Evolutionary conservation across 2,888 invertebrate genomes (phyloP), one percentile per base, ranked within the genome.

Genomic region (Mellilla xanthometata): DNA sequence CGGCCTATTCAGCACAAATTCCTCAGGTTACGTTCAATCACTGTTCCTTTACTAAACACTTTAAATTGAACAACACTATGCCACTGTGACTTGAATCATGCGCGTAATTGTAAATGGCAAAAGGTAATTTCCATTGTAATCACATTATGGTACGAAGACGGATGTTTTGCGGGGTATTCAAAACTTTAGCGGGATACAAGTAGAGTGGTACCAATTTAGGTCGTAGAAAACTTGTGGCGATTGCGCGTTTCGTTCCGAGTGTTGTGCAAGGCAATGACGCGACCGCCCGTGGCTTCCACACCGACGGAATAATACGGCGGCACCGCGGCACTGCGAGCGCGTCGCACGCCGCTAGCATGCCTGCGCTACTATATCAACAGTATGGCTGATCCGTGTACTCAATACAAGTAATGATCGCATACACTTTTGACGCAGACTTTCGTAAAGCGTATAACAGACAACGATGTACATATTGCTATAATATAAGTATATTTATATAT

Each of bases 21-120:
- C 72, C 76, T 73, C 64, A 58, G 46, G 59, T 64, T 59, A 57
- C 49, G 49, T 65, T 66, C 62, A 63, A 72, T 72, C 79, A 82
- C 78, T 74, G 62, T 62, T 66, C 56, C 60, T 58, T 66, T 68
- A 24, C 3, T 24, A 42, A 76, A 78, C 80, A 81, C 77, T 72
- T 71, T 50, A 60, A 64, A 73, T 72, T 72, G 56, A 50, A 60
- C 68, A 77, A 71, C 84, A 86, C 83, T 81, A 76, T 80, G 72
- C 82, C 84, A 85, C 80, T 76, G 72, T 68, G 60, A 66, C 63
- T 76, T 65, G 49, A 39, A 38, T 63, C 63, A 66, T 68, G 68
- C 65, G 64, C 65, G 60, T 62, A 68, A 68, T 67, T 67, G 52
- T 65, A 60, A 65, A 70, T 54, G 57, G 44, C 35, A 54, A 54